Evolutionary conservation across 2,888 invertebrate genomes (phyloP).

Genomic region (Rapana venosa): DNA sequence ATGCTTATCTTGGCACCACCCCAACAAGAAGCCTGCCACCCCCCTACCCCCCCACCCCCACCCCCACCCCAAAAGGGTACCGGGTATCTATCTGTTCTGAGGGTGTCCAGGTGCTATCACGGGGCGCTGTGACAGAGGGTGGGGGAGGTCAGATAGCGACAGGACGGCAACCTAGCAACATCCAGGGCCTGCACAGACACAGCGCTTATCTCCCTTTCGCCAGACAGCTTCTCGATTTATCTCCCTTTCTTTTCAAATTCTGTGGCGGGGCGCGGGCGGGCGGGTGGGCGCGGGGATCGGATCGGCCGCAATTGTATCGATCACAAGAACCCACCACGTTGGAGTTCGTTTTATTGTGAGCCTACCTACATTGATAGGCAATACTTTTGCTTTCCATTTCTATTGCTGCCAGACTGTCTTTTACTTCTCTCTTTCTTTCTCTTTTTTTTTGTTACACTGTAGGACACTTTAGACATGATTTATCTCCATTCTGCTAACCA

Average conservation of each 20-base stretch:
- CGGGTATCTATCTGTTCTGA: not conserved
- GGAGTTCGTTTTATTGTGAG: not conserved
- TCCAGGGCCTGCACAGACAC: conserved; percentile 28
- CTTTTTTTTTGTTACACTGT: not conserved
- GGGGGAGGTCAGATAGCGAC: conserved; percentile 23
- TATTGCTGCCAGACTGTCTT: not conserved
- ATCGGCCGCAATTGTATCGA: not conserved
- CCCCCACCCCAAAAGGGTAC: not conserved
- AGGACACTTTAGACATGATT: conserved; percentile 4
- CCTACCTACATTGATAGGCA: not conserved
- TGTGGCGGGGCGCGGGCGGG: not conserved
- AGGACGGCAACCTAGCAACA: conserved; percentile 31
- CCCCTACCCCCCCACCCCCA: not conserved
- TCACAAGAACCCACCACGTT: not conserved
- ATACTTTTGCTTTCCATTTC: conserved; percentile 27
- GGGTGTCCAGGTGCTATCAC: not conserved
- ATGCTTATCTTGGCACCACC: conserved; percentile 22
- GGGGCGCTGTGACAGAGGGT: not conserved
- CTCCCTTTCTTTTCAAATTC: conserved; percentile 25
- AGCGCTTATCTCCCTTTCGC: conserved; percentile 36
- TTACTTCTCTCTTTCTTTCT: not conserved
- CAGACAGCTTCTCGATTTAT: conserved; percentile 32
- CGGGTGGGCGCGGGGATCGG: not conserved
- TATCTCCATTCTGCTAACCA: not conserved
- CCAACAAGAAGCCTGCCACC: not conserved